These are phyloP conservation scores for Hycleus cichorii DNA, from an alignment of 1,140 invertebrate species.

Conservation along the genomic window DNA sequence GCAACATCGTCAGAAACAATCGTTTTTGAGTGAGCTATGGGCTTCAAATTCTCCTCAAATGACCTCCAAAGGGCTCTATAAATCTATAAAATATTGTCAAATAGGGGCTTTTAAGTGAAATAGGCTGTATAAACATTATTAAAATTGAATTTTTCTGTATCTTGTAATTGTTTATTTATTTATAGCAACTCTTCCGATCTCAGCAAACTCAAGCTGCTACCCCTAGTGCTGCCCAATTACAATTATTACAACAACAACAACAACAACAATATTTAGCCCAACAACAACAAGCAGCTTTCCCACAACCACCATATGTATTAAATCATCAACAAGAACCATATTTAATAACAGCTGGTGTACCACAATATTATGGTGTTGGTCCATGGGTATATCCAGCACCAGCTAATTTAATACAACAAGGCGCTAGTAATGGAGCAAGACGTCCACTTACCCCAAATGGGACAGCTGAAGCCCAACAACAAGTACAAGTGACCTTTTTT, in stretches of 20 bases:
- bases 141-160: background rate
- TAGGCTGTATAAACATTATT: background rate
- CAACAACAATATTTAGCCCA: constrained; percentile 51
- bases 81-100: no score
- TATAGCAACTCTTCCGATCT: constrained; percentile 79
- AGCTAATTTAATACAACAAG: constrained; percentile 52
- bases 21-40: no score
- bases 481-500: constrained; percentile 34
- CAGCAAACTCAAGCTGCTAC: constrained; percentile 58
- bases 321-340: constrained; percentile 51
- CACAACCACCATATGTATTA: constrained; percentile 80
- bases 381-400: constrained; percentile 80
- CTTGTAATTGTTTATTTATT: constrained; percentile 28
- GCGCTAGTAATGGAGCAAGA: constrained; percentile 52
- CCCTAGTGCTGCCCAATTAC: constrained; percentile 55
- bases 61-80: no score
- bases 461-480: constrained; percentile 36
- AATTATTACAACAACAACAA: constrained; percentile 62
- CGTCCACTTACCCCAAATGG: constrained; percentile 39
- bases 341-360: constrained; percentile 46
- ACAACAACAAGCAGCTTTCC: constrained; percentile 59
- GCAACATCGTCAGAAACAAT: no score
- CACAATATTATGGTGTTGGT: constrained; percentile 73
- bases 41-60: no score
- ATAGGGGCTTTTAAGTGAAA: no score